A percentile compares a stretch with the other conserved stretches of the same genome.
These are phyloP conservation scores for Cephalophus harveyi DNA, from an alignment of 2,113 vertebrate species.

Conservation along the genomic window DNA sequence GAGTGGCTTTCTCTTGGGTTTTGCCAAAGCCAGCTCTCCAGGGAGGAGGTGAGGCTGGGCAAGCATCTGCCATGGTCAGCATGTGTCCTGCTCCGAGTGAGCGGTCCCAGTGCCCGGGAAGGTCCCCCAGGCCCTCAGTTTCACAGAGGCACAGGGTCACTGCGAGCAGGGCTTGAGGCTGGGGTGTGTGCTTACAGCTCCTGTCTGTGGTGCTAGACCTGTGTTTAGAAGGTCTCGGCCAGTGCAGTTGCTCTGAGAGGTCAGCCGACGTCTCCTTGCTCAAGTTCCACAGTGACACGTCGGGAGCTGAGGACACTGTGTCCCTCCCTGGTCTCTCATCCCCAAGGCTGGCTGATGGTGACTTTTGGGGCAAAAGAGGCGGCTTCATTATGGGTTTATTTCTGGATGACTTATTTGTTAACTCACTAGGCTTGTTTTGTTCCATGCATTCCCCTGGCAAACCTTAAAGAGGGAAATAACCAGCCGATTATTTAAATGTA, in stretches of 20 bases:
- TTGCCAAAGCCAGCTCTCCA: background rate
- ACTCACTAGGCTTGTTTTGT: background rate
- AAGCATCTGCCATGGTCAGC: background rate
- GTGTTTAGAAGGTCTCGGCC: background rate
- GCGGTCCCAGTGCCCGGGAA: background rate
- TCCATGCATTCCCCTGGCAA: background rate
- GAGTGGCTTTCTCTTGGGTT: background rate
- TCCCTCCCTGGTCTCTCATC: background rate
- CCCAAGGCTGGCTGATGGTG: background rate
- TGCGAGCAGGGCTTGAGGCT: background rate
- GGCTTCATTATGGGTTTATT: background rate
- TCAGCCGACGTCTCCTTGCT: background rate
- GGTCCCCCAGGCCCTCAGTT: background rate
- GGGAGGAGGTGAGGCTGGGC: background rate
- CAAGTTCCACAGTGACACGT: background rate
- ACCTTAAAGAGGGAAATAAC: background rate
- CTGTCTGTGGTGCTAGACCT: too few species aligned
- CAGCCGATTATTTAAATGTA: background rate
- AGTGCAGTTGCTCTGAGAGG: background rate
- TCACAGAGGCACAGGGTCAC: background rate
- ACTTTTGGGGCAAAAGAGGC: background rate
- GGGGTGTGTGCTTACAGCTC: background rate
- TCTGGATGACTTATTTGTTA: background rate
- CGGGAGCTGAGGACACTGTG: background rate
- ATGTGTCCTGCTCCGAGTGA: accelerated